phyloP scores from a whole-genome alignment of 2,888 invertebrate genomes.

The Oligia latruncula region DNA sequence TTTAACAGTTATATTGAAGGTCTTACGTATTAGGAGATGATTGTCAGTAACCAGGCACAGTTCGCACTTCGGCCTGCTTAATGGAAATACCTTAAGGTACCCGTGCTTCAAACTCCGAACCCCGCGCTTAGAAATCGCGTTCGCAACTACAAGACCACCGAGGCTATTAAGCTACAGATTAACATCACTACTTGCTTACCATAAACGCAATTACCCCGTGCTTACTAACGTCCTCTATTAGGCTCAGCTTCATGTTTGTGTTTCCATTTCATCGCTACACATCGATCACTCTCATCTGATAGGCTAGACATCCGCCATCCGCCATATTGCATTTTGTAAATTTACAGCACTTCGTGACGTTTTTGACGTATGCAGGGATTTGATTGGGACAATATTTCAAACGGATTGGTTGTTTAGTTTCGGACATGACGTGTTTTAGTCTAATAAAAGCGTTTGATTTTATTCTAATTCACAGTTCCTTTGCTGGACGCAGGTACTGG shows the following conservation, averaged over 20 bases:
- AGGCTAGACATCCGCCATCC: constrained; percentile 47
- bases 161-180: neutral
- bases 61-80: neutral
- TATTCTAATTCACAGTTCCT: neutral
- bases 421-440: constrained; percentile 4
- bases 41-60: neutral
- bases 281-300: constrained; percentile 58
- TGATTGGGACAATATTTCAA: constrained; percentile 51
- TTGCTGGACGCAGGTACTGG: too few species aligned
- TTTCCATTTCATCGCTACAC: constrained; percentile 44
- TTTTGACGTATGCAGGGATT: constrained; percentile 46
- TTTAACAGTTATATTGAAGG: too few species aligned
- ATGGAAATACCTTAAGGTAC: neutral
- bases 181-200: neutral
- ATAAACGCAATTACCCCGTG: neutral
- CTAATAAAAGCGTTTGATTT: neutral
- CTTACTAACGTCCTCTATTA: constrained; percentile 28
- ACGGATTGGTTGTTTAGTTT: constrained; percentile 36
- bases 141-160: neutral
- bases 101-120: neutral
- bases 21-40: neutral
- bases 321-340: constrained; percentile 61
- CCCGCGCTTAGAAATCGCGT: neutral
- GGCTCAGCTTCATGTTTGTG: constrained; percentile 29
- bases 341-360: constrained; percentile 56